Percentiles rank a stretch among this genome's conserved stretches.
Conservation (phyloP, 2,797 vertebrate genomes). For the Amniataba percoides region DNA sequence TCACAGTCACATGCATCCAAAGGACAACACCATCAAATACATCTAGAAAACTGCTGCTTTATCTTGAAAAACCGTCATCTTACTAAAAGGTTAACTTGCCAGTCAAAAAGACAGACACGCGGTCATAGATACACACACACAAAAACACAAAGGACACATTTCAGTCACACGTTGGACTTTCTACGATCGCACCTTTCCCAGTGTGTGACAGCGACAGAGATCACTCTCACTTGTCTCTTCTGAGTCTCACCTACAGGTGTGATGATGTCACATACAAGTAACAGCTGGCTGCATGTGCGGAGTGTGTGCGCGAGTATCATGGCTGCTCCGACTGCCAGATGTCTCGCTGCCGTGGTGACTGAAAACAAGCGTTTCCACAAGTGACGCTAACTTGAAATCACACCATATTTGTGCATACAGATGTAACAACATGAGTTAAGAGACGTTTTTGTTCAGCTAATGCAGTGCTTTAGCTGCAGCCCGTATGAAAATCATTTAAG, state of each 20-base stretch:
- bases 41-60: neutral
- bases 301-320: slow-evolving; percentile 10
- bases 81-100: neutral
- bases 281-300: slow-evolving; percentile 53
- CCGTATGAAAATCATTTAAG: neutral
- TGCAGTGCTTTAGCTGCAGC: neutral
- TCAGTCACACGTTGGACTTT: slow-evolving; percentile 57
- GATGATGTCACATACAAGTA: slow-evolving; percentile 61
- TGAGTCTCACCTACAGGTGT: slow-evolving; percentile 70
- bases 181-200: slow-evolving; percentile 51
- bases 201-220: slow-evolving; percentile 38
- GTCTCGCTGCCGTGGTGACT: neutral
- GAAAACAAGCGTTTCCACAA: slow-evolving; percentile 12
- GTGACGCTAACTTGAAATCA: slow-evolving; percentile 13
- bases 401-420: neutral
- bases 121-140: slow-evolving; percentile 9
- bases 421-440: slow-evolving; percentile 1
- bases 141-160: slow-evolving; percentile 17
- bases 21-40: neutral
- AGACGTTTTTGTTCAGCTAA: neutral
- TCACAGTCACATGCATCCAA: neutral
- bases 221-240: slow-evolving; percentile 57
- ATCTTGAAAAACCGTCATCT: neutral
- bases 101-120: slow-evolving; percentile 1
- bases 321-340: slow-evolving; percentile 7